These are phyloP conservation scores for Xanthia icteritia DNA, from an alignment of 2,888 invertebrate genomes.

Conservation along the genomic window DNA sequence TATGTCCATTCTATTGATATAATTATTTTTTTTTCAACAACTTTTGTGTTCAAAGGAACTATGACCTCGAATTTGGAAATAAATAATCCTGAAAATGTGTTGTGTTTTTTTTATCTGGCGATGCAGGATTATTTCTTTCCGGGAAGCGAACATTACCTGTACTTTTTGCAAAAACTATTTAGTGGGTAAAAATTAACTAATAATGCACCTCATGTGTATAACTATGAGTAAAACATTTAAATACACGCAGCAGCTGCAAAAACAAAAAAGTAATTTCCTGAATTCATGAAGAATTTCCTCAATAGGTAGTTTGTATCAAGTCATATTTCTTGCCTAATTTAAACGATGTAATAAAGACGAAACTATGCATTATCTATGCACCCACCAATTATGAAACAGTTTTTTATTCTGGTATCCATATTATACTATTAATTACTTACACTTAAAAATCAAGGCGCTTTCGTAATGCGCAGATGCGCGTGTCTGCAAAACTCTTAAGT, in stretches of 20 bases:
- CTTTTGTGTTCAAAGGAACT: not conserved
- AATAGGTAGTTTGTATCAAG: slow-evolving; percentile 12
- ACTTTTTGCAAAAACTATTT: not conserved
- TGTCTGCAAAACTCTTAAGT: not conserved
- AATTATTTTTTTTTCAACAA: not conserved
- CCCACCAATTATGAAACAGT: not conserved
- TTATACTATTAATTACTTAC: not conserved
- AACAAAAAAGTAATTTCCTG: slow-evolving; percentile 34
- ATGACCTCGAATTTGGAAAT: too few species aligned
- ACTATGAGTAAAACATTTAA: slow-evolving; percentile 5
- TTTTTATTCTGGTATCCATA: not conserved
- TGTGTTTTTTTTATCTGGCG: accelerated
- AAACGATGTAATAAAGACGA: slow-evolving; percentile 6
- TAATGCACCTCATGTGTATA: not conserved
- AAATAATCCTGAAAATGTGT: too few species aligned
- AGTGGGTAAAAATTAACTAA: not conserved
- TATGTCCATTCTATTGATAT: not conserved
- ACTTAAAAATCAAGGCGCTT: not conserved
- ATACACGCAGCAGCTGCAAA: slow-evolving; percentile 4
- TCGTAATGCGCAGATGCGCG: not conserved
- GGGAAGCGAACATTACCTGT: too few species aligned
- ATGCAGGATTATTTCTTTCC: too few species aligned
- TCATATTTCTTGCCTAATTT: slow-evolving; percentile 31
- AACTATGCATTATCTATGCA: slow-evolving; percentile 5
- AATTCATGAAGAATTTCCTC: slow-evolving; percentile 36